phyloP scores from a whole-genome alignment of 1,140 invertebrate genomes.

The Solenopsis fugax region DNA sequence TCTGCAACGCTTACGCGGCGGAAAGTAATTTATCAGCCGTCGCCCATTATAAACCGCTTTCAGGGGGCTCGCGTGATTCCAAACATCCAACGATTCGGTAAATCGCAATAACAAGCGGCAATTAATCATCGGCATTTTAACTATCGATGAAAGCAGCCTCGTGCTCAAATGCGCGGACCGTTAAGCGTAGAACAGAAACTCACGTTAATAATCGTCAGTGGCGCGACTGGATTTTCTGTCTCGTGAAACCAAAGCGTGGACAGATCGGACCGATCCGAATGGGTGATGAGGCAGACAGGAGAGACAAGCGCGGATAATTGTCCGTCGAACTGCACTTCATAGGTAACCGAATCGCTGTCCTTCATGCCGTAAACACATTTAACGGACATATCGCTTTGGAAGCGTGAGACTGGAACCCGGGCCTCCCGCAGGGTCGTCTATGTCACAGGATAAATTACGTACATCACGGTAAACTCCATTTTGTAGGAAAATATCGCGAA shows the following conservation, averaged over 20 bases:
- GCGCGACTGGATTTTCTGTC: constrained; percentile 60
- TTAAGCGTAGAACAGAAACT: constrained; percentile 56
- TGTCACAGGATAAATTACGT: constrained; percentile 67
- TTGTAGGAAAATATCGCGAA: constrained; percentile 20
- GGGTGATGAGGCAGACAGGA: constrained; percentile 59
- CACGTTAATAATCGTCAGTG: constrained; percentile 72
- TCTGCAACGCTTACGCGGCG: constrained; percentile 48
- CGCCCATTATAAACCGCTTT: constrained; percentile 60
- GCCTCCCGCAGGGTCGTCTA: constrained; percentile 42
- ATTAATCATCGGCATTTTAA: constrained; percentile 75
- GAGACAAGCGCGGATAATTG: constrained; percentile 71
- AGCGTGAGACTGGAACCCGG: constrained; percentile 41
- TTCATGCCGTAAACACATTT: constrained; percentile 74
- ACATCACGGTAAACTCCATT: constrained; percentile 52
- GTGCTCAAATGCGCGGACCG: constrained; percentile 28
- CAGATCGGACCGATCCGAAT: constrained; percentile 30
- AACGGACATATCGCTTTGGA: constrained; percentile 62
- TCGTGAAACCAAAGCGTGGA: constrained; percentile 15
- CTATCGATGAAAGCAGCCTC: constrained; percentile 68
- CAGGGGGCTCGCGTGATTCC: constrained; percentile 37
- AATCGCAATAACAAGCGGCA: constrained; percentile 69
- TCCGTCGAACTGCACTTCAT: constrained; percentile 71
- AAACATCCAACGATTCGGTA: constrained; percentile 57
- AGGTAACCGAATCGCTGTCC: constrained; percentile 75
- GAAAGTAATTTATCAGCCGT: constrained; percentile 57